These are phyloP conservation scores for Acipenser transmontanus DNA, from an alignment of 2,797 vertebrate genomes.

Conservation along the genomic window DNA sequence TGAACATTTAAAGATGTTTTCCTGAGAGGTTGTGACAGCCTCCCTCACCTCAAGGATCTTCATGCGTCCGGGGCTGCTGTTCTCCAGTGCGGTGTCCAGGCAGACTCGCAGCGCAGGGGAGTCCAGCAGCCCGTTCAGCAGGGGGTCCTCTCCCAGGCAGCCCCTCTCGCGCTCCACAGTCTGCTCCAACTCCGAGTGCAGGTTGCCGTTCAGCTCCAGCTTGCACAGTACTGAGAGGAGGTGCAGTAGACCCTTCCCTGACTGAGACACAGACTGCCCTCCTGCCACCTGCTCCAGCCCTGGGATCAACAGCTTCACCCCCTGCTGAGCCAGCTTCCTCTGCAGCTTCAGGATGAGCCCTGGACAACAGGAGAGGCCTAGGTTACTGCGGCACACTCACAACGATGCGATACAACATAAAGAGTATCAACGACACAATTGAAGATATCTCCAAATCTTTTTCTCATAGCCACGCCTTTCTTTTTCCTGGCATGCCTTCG, in stretches of 20 bases:
- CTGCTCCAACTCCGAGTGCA: constrained; percentile 75
- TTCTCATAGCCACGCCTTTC: too few relatives aligned
- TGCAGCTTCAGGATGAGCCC: constrained; percentile 69
- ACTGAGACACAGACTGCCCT: neutral
- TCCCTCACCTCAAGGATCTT: constrained; percentile 79
- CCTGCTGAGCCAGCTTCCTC: constrained; percentile 68
- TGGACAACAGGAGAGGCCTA: constrained; percentile 29
- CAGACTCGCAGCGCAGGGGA: constrained; percentile 65
- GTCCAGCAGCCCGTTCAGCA: constrained; percentile 74
- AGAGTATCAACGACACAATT: too few relatives aligned
- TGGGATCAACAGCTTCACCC: constrained; percentile 67
- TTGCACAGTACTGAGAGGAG: constrained; percentile 71
- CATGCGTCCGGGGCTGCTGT: constrained; percentile 59
- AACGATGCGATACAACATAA: too few relatives aligned
- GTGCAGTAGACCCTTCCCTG: constrained; percentile 57
- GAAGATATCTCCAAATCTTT: too few relatives aligned
- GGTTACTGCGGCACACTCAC: neutral
- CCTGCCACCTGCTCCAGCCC: constrained; percentile 50
- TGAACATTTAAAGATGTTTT: too few relatives aligned
- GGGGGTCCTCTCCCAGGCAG: constrained; percentile 70
- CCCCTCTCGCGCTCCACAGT: constrained; percentile 63
- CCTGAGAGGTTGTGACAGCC: too few relatives aligned
- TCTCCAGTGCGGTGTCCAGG: constrained; percentile 76
- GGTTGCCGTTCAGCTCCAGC: constrained; percentile 86
- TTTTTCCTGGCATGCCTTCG: too few relatives aligned